These are phyloP conservation scores for Odocoileus virginianus DNA, from an alignment of 2,113 vertebrate species.

Conservation along the genomic window DNA sequence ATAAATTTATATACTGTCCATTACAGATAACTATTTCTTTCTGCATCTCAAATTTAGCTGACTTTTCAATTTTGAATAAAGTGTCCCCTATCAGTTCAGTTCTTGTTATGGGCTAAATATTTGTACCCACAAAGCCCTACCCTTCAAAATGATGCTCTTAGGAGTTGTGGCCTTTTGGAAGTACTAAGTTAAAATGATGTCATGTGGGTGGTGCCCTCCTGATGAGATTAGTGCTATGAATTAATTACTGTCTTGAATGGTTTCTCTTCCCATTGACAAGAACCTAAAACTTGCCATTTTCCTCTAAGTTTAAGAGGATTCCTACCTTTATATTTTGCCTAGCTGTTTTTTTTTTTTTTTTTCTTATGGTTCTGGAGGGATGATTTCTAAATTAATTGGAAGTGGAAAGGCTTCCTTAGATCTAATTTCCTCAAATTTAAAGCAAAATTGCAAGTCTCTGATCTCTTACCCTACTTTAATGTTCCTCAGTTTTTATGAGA, in stretches of 20 bases:
- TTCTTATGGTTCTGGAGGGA: background rate
- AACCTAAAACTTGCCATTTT: background rate
- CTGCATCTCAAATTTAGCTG: background rate
- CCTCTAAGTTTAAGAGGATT: background rate
- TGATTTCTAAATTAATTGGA: background rate
- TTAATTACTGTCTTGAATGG: background rate
- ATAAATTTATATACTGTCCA: background rate
- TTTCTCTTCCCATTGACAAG: background rate
- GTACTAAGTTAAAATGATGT: background rate
- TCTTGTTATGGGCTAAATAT: background rate
- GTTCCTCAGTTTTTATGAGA: background rate
- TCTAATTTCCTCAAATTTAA: background rate
- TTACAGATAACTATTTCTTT: background rate
- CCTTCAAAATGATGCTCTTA: background rate
- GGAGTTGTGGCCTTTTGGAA: background rate
- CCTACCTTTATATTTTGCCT: background rate
- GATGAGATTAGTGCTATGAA: background rate
- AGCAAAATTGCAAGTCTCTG: background rate
- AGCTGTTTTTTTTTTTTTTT: background rate
- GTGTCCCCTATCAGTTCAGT: background rate
- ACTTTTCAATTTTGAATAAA: background rate
- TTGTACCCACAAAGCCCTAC: background rate
- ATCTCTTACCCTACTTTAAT: background rate
- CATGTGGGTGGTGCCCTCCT: background rate
- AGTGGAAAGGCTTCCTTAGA: background rate